These are phyloP conservation scores for Aporophyla nigra DNA, from an alignment of 2,888 invertebrate species.

Conservation along the genomic window DNA sequence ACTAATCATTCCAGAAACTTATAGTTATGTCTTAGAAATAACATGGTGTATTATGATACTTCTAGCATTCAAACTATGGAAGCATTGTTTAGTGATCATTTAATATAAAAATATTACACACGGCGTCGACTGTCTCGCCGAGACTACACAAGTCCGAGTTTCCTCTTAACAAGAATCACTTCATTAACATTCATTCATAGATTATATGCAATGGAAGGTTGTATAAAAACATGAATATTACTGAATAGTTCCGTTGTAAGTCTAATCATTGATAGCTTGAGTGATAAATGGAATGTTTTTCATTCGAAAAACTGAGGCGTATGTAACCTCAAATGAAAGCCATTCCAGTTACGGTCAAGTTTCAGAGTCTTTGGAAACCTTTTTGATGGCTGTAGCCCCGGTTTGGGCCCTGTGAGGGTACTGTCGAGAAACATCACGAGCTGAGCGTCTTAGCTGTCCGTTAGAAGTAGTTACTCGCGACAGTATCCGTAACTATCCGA, in stretches of 20 bases:
- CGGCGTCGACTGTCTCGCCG: conserved; percentile 36
- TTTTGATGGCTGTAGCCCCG: conserved; percentile 38
- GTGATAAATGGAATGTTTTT: conserved; percentile 59
- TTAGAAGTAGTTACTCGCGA: conserved; percentile 27
- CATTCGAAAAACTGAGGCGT: conserved; percentile 68
- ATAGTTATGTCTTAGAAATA: conserved; percentile 74
- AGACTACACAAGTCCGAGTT: conserved; percentile 50
- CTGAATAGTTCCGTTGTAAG: conserved; percentile 50
- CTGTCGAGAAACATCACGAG: conserved; percentile 42
- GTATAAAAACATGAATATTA: conserved; percentile 60
- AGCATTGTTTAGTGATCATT: conserved; percentile 51
- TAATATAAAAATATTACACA: conserved; percentile 55
- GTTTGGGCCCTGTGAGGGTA: conserved; percentile 7
- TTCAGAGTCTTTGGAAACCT: conserved; percentile 47
- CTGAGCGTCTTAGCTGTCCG: conserved; percentile 36
- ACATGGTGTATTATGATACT: conserved; percentile 73
- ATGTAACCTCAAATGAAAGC: conserved; percentile 61
- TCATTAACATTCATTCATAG: conserved; percentile 54
- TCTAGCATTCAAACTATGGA: conserved; percentile 57
- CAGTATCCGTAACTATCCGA: conserved; percentile 28
- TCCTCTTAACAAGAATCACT: conserved; percentile 35
- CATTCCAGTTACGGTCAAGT: conserved; percentile 60
- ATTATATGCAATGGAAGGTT: conserved; percentile 52
- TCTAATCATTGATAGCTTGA: conserved; percentile 54
- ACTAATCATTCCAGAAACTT: conserved; percentile 70